Evolutionary conservation across 2,797 vertebrate species (phyloP).

Genomic region (Nannoperca obscura): DNA sequence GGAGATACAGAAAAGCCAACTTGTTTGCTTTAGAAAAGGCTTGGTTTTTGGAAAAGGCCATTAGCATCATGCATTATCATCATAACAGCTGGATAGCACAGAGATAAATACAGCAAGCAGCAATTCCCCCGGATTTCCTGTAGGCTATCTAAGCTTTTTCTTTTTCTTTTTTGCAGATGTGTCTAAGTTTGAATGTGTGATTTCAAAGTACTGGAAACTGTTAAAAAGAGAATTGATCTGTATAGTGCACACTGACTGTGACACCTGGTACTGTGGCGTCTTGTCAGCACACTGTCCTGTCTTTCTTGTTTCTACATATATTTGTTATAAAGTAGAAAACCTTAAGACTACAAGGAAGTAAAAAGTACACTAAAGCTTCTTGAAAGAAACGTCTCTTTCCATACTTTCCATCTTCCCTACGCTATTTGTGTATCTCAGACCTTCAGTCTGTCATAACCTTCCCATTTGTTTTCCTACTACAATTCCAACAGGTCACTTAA

Average conservation of each 20-base stretch:
- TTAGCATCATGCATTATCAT: constrained; percentile 11
- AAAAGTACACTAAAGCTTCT: neutral
- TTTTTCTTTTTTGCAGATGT: neutral
- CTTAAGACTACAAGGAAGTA: neutral
- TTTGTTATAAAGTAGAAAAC: constrained; percentile 11
- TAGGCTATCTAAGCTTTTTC: neutral
- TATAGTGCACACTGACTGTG: neutral
- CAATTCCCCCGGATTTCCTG: neutral
- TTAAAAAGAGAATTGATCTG: neutral
- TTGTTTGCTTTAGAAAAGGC: constrained; percentile 52
- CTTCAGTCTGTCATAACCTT: no score
- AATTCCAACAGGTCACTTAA: neutral
- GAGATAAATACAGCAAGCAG: constrained; percentile 16
- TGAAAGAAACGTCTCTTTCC: neutral
- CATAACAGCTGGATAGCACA: constrained; percentile 28
- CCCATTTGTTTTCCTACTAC: neutral
- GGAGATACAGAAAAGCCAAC: constrained; percentile 44
- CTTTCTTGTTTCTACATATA: neutral
- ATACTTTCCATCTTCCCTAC: neutral
- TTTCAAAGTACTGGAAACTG: neutral
- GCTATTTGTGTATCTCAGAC: neutral
- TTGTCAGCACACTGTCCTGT: neutral
- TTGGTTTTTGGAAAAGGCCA: constrained; percentile 28
- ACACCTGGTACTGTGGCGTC: neutral
- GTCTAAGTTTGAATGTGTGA: neutral